phyloP scores from a whole-genome alignment of 2,797 vertebrate genomes.

The Vespertilio murinus region DNA sequence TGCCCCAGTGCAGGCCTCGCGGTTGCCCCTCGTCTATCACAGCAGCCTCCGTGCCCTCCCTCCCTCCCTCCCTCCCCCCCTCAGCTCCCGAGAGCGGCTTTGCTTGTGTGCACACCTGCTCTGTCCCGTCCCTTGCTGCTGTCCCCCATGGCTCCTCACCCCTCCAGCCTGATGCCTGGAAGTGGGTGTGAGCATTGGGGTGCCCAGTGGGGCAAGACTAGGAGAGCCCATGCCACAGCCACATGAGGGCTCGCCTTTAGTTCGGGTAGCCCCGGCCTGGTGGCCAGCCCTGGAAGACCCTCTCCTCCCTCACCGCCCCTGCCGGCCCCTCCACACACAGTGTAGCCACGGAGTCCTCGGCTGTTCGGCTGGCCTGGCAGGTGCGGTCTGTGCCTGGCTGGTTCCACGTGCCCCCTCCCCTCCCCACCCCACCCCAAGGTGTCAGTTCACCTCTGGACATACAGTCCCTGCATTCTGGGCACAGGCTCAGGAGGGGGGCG shows the following conservation, averaged over 20 bases:
- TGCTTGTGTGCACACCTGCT: neutral
- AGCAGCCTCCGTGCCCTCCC: neutral
- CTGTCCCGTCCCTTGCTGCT: too few species aligned
- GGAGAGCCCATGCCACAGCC: neutral
- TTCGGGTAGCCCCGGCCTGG: neutral
- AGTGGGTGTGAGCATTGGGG: neutral
- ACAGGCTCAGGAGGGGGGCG: neutral
- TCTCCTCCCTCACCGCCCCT: neutral
- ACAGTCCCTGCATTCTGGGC: neutral
- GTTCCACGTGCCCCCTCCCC: neutral
- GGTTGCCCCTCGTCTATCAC: neutral
- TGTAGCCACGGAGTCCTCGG: neutral
- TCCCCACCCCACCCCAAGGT: accelerated
- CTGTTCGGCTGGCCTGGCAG: neutral
- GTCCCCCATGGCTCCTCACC: neutral
- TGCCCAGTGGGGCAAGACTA: too few species aligned
- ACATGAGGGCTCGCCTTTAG: neutral
- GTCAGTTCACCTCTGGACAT: neutral
- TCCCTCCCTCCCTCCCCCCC: neutral
- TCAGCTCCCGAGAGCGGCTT: neutral
- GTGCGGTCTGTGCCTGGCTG: neutral
- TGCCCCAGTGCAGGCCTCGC: neutral
- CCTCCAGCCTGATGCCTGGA: neutral
- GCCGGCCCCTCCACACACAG: neutral
- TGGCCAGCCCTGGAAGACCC: neutral